Evolutionary conservation across 30 jellyfish, hydroid and myxozoan species (phyloP).

Genomic region (Turritopsis dohrnii): DNA sequence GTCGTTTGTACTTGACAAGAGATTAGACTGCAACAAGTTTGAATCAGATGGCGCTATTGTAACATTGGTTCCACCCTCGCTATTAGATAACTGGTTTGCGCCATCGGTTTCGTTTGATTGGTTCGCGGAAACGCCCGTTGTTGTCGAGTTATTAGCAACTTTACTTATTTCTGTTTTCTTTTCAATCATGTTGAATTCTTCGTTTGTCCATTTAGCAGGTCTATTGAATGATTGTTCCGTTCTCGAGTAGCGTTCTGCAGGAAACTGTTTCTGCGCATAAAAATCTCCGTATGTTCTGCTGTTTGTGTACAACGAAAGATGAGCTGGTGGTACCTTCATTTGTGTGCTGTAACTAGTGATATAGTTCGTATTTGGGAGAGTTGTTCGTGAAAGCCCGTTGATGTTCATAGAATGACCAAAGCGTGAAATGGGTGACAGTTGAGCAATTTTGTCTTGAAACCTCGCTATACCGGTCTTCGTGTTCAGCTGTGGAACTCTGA

Average conservation of each 20-base stretch:
- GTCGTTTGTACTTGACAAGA: background rate
- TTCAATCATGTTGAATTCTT: background rate
- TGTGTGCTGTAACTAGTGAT: background rate
- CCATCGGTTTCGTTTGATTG: background rate
- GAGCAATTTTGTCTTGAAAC: slow-evolving; percentile 9
- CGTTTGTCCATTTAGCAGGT: background rate
- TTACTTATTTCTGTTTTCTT: slow-evolving; percentile 12
- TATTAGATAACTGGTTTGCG: background rate
- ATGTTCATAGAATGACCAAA: background rate
- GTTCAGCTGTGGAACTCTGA: background rate
- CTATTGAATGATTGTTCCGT: background rate
- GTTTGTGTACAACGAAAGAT: background rate
- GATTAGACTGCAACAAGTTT: background rate
- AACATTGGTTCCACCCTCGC: background rate
- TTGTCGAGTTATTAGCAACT: background rate
- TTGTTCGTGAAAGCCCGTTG: background rate
- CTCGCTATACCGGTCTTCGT: background rate
- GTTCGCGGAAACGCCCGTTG: background rate
- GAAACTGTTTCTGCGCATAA: background rate
- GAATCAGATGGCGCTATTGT: background rate
- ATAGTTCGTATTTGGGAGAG: background rate
- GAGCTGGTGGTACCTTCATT: background rate
- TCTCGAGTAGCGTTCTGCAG: slow-evolving; percentile 6
- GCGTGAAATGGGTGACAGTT: background rate
- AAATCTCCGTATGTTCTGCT: background rate